These are phyloP conservation scores for Coregonus ussuriensis DNA, from an alignment of 2,797 vertebrate species.

Conservation along the genomic window DNA sequence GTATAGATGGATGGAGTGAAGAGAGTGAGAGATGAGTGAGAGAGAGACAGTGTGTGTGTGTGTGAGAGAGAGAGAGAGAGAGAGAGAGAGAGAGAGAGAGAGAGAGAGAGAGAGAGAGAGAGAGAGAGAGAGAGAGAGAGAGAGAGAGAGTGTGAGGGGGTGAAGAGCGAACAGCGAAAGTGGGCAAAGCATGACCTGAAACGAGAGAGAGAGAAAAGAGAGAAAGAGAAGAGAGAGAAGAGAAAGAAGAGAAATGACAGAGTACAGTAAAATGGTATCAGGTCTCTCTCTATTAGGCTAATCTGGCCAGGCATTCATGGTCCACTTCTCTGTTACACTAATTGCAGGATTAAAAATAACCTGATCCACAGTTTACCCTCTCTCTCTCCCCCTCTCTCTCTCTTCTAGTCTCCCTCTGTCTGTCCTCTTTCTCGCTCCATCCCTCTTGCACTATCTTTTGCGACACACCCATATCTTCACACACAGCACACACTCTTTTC, in stretches of 20 bases:
- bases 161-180: not conserved
- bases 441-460: not conserved
- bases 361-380: slow-evolving; percentile 41
- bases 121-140: not conserved
- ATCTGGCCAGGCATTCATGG: slow-evolving; percentile 41
- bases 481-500: slow-evolving; percentile 1
- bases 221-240: not conserved
- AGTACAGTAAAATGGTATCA: not conserved
- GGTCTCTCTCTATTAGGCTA: slow-evolving; percentile 24
- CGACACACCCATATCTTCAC: not conserved
- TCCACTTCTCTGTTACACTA: slow-evolving; percentile 52
- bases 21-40: not conserved
- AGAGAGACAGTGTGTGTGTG: no score
- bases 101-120: not conserved
- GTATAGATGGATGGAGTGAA: no score
- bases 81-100: not conserved
- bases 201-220: slow-evolving; percentile 21
- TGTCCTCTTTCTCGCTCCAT: not conserved
- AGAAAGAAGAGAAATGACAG: not conserved
- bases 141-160: not conserved
- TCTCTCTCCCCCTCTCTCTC: not conserved
- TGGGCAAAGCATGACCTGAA: no score
- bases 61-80: not conserved
- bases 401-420: not conserved
- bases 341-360: slow-evolving; percentile 58